Conservation (phyloP, 2,113 vertebrate species). For the Pygoscelis antarcticus region DNA sequence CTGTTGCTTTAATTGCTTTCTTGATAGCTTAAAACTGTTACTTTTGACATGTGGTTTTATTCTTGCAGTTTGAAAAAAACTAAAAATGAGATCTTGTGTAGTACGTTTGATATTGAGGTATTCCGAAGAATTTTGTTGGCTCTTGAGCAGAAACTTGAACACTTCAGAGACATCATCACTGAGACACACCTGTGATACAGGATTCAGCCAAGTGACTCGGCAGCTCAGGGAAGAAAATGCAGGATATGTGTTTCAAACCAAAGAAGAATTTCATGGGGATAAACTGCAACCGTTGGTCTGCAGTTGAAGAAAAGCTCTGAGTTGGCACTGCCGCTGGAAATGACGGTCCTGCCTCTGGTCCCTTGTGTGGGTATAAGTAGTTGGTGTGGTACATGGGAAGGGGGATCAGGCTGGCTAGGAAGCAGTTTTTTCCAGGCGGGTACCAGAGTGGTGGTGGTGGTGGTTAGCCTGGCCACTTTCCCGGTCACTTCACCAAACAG, state of each 20-base stretch:
- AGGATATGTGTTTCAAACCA: not conserved
- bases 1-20: not conserved
- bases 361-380: not conserved
- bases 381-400: not conserved
- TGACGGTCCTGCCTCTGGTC: not conserved
- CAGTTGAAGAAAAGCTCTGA: not conserved
- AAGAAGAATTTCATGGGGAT: not conserved
- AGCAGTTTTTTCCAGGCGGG: not conserved
- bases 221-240: not conserved
- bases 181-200: not conserved
- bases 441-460: not conserved
- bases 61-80: not conserved
- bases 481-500: not conserved
- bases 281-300: not conserved
- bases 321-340: not conserved
- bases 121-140: not conserved
- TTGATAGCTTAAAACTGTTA: not conserved
- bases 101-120: not conserved
- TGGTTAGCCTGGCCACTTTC: not conserved
- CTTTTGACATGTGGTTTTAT: not conserved
- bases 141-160: not conserved
- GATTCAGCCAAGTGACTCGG: not conserved
- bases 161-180: not conserved
- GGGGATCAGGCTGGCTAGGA: not conserved
- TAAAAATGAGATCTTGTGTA: not conserved